These are phyloP conservation scores for Strigamia crassipes DNA, from an alignment of 2,888 invertebrate genomes.

Conservation along the genomic window DNA sequence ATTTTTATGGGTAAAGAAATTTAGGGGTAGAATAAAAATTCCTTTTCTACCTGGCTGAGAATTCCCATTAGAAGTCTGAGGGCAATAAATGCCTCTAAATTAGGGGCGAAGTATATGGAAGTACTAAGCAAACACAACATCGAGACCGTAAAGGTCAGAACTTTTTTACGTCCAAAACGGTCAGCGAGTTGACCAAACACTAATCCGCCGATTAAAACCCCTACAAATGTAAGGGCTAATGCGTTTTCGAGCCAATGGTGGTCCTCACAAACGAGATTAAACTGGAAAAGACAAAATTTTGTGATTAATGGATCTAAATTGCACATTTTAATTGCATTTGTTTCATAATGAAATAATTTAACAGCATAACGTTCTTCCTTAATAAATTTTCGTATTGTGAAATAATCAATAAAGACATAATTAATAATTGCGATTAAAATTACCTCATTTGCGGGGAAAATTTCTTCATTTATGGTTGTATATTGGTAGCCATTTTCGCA, in stretches of 20 bases:
- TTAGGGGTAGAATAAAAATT: background rate
- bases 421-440: background rate
- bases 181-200: constrained; percentile 45
- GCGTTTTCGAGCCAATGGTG: background rate
- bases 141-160: background rate
- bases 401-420: background rate
- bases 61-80: constrained; percentile 25
- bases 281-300: background rate
- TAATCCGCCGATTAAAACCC: constrained; percentile 39
- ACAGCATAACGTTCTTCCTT: too few relatives aligned
- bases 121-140: background rate
- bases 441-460: constrained; percentile 10
- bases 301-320: too few relatives aligned
- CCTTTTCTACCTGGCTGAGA: constrained; percentile 37
- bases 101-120: constrained; percentile 26
- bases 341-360: too few relatives aligned
- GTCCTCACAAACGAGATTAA: constrained; percentile 34
- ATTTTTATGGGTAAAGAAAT: background rate
- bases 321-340: too few relatives aligned
- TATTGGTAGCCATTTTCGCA: constrained; percentile 7
- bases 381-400: background rate
- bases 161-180: constrained; percentile 34
- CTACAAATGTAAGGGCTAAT: constrained; percentile 37
- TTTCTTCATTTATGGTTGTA: background rate
- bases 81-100: background rate